A percentile compares a stretch with the other conserved stretches of the same genome.
These are phyloP conservation scores for Sebastes vulpes DNA, from an alignment of 2,797 vertebrate genomes.

Conservation along the genomic window DNA sequence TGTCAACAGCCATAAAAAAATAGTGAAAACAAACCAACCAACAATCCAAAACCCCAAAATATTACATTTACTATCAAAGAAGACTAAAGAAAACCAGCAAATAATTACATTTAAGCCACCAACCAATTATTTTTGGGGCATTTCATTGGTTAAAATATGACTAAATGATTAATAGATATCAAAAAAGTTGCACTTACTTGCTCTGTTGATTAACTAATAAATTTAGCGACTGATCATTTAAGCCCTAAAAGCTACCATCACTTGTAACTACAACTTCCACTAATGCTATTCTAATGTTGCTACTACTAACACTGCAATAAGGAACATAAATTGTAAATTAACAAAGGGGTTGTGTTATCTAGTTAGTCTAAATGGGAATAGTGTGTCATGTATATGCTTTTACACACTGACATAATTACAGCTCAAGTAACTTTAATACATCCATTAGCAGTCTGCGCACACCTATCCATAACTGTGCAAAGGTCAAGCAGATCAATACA, in stretches of 20 bases:
- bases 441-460: slow-evolving; percentile 65
- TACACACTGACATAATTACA: slow-evolving; percentile 33
- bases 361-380: slow-evolving; percentile 2
- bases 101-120: neutral
- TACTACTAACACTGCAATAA: neutral
- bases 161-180: neutral
- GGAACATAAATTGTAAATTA: neutral
- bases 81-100: neutral
- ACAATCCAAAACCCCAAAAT: neutral
- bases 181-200: neutral
- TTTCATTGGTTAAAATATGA: neutral
- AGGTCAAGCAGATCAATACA: slow-evolving; percentile 74
- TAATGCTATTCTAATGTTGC: neutral
- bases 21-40: neutral
- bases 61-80: neutral
- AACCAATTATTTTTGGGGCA: neutral
- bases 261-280: neutral
- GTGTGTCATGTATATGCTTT: slow-evolving; percentile 18
- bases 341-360: neutral
- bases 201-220: neutral
- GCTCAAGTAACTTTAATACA: slow-evolving; percentile 40
- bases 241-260: neutral
- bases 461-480: slow-evolving; percentile 57
- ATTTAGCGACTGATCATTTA: neutral
- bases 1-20: too few relatives aligned